Conservation (phyloP, 2,797 vertebrate genomes). For the Siniperca undulata region DNA sequence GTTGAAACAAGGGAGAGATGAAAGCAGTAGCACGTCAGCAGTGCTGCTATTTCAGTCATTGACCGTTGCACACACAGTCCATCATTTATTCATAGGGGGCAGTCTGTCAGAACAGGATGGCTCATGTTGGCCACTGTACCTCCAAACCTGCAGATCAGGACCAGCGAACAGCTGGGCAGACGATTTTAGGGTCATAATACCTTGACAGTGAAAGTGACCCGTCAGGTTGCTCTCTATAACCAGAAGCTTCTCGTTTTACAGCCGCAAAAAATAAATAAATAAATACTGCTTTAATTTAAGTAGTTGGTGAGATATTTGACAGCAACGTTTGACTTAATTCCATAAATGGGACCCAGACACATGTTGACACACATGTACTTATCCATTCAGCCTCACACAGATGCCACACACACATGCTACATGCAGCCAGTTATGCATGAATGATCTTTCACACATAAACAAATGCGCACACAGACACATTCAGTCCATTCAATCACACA, state of each 20-base stretch:
- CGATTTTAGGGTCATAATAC: slow-evolving; percentile 39
- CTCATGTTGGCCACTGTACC: slow-evolving; percentile 59
- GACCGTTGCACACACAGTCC: slow-evolving; percentile 58
- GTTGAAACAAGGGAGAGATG: slow-evolving; percentile 42
- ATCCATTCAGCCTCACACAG: slow-evolving; percentile 10
- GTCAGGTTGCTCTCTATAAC: slow-evolving; percentile 28
- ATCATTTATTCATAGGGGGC: slow-evolving; percentile 81
- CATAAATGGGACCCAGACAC: slow-evolving; percentile 35
- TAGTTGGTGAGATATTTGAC: slow-evolving; percentile 24
- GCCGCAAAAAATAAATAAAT: not conserved
- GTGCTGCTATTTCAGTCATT: slow-evolving; percentile 56
- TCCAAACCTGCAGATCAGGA: slow-evolving; percentile 63
- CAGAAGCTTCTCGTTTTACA: slow-evolving; percentile 36
- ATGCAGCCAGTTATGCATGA: slow-evolving; percentile 33
- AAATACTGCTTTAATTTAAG: slow-evolving; percentile 10
- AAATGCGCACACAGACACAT: slow-evolving; percentile 18
- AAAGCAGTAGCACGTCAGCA: slow-evolving; percentile 42
- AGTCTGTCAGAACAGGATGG: slow-evolving; percentile 69
- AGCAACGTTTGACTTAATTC: slow-evolving; percentile 25
- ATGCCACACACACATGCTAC: slow-evolving; percentile 16
- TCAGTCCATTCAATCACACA: slow-evolving; percentile 3
- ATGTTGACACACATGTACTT: slow-evolving; percentile 17
- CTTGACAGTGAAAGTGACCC: slow-evolving; percentile 29
- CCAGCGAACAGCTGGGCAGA: slow-evolving; percentile 23
- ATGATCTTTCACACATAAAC: slow-evolving; percentile 47